Evolutionary conservation across 2,888 invertebrate species (phyloP).

Genomic region (Heliconius erato): DNA sequence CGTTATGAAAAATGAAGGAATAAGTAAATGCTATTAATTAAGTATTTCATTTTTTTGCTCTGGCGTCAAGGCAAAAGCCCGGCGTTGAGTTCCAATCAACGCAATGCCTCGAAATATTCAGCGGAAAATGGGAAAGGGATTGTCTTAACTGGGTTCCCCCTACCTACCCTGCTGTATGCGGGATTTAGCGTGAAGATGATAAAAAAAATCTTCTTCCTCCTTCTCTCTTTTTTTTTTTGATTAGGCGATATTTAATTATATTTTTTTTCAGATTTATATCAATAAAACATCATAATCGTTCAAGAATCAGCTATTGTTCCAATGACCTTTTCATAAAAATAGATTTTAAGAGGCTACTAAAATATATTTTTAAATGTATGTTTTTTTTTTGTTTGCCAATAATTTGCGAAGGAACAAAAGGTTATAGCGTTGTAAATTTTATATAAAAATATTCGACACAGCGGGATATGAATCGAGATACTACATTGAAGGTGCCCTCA

Average conservation of each 20-base stretch:
- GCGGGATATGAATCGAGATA: slow-evolving; percentile 28
- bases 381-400: slow-evolving; percentile 9
- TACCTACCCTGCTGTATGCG: too few species aligned
- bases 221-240: too few species aligned
- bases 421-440: slow-evolving; percentile 25
- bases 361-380: background rate
- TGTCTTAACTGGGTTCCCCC: too few species aligned
- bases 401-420: slow-evolving; percentile 31
- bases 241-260: background rate
- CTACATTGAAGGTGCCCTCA: slow-evolving; percentile 16
- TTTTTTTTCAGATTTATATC: background rate
- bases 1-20: too few species aligned
- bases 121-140: too few species aligned
- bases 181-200: too few species aligned
- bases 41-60: too few species aligned
- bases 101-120: too few species aligned
- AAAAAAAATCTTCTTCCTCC: too few species aligned
- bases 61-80: too few species aligned
- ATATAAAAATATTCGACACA: slow-evolving; percentile 24
- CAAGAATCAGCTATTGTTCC: background rate
- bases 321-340: background rate
- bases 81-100: too few species aligned
- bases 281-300: background rate
- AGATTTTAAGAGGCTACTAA: background rate
- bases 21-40: too few species aligned